phyloP scores from a whole-genome alignment of 2,888 invertebrate species.

The Camptogramma bilineatum region DNA sequence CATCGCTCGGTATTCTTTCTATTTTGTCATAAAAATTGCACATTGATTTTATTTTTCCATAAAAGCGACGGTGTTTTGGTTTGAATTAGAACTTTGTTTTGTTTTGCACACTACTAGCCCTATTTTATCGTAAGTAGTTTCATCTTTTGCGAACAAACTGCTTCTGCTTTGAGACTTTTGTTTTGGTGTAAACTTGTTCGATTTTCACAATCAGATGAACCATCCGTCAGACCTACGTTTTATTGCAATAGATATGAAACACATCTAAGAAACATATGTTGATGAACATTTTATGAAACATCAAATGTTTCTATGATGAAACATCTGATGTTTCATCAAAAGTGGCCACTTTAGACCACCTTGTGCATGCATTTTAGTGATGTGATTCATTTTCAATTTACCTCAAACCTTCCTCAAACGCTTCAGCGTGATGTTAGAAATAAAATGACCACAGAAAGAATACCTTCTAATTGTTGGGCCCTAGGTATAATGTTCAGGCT shows the following conservation, averaged over 20 bases:
- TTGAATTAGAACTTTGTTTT: not conserved
- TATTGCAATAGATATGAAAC: not conserved
- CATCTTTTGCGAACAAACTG: not conserved
- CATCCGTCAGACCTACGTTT: constrained; percentile 4
- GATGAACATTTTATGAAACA: too few species aligned
- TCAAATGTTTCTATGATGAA: too few species aligned
- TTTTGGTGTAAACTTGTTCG: not conserved
- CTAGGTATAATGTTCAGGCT: too few species aligned
- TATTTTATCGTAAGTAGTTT: not conserved
- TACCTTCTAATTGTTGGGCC: too few species aligned
- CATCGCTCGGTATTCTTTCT: not conserved
- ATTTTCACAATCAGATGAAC: not conserved
- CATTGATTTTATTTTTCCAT: not conserved
- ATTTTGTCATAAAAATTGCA: not conserved
- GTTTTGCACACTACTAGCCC: not conserved
- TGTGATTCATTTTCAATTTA: too few species aligned
- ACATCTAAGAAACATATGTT: too few species aligned
- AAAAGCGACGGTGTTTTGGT: not conserved
- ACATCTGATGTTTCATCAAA: too few species aligned
- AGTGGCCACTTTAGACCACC: too few species aligned
- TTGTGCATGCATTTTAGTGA: too few species aligned
- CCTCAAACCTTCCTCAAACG: not conserved
- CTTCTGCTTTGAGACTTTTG: not conserved
- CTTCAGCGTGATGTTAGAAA: not conserved
- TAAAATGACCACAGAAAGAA: too few species aligned